Evolutionary conservation across 2,113 vertebrate genomes (phyloP), one percentile per base, ranked within the genome.

Genomic region (Clarias gariepinus): DNA sequence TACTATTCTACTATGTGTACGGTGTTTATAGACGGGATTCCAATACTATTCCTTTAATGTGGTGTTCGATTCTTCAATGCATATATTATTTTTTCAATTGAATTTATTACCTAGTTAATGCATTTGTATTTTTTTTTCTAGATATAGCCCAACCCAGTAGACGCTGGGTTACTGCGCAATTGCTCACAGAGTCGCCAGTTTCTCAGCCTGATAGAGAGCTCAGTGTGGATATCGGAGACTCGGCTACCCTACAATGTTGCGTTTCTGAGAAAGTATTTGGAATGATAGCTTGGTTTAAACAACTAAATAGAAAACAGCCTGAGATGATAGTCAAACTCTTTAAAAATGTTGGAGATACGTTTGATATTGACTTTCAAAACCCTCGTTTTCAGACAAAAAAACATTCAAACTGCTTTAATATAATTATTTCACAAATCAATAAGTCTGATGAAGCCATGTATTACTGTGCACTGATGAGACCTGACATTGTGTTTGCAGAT

Each of bases 401-500:
- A 76, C 21, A 1, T 25, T 25, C 47, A 41, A 76, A 76, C 41
- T 76, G 73, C 73, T 52, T 76, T 21, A 76, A 52, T 13, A 12
- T 52, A 8, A 76, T 18, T 2, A 76, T 76, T 76, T 25, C 52
- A 25, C 11, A 76, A 19, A 76, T 23, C 73, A 76, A 3, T 23
- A 9, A 52, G 36, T 76, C 73, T 25, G 73, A 76, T 52, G 73
- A 76, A 76, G 73, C 73, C 36, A 52, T 52, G 73, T 76, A 76
- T 21, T 76, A 52, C 73, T 76, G 73, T 52, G 73, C 73, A 76
- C 8, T 76, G 21, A 25, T 7, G 13, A 33, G 6, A 18, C 66
- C 28, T 2, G 2, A 8, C 6, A 18, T 28, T 10, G 21, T 76
- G 21, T 33, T 69, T 28, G 66, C 28, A 69, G 30, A 69, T 3